Base-by-base conservation (phyloP, 2,113 vertebrate species). In the Aix galericulata region DNA sequence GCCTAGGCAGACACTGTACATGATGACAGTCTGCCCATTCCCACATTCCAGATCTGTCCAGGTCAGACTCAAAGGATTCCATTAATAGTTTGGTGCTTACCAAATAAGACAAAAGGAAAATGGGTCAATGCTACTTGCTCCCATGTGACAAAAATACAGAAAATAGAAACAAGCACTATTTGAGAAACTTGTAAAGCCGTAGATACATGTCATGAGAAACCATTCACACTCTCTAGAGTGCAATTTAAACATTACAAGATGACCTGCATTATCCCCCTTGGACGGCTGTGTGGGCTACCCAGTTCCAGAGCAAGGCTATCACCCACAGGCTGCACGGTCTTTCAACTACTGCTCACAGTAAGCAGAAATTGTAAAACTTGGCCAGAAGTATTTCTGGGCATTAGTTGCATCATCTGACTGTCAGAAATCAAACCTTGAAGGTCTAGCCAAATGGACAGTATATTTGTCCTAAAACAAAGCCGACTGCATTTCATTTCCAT, bases 121-220 rank as follows among this genome's bases (percentile, higher is more conserved):
- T 74, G 68, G 91, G 94, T 86, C 94, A 94, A 56, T 95, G 81
- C 86, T 93, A 86, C 81, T 88, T 48, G 78, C 62, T 95, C 91
- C 96, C 96, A 94, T 94, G 94, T 95, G 94, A 94, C 64, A 77
- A 95, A 97, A 95, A 80, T 27, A 89, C 77, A 93, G 88, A 97
- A 94, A 96, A 93, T 76, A 96, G 95, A 94, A 96, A 91, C 94
- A 89, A 92, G 86, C 62, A 77, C 91, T 71, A 93, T 93, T 92
- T 96, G 91, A 94, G 95, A 96, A 97, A 95, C 77, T 96, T 96
- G 78, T 71, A 96, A 89, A 96, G 86, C 91, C 67, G 86, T 55
- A 78, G 74, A 93, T 84, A 91, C 55, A 96, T 93, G 93, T 96
- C 93, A 96, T 97, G 96, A 97, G 96, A 97, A 97, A 95, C 71